A percentile compares a stretch with the other conserved stretches of the same genome.
These are phyloP conservation scores for Chrysodeixis includens DNA, from an alignment of 2,888 invertebrate genomes.

Conservation along the genomic window DNA sequence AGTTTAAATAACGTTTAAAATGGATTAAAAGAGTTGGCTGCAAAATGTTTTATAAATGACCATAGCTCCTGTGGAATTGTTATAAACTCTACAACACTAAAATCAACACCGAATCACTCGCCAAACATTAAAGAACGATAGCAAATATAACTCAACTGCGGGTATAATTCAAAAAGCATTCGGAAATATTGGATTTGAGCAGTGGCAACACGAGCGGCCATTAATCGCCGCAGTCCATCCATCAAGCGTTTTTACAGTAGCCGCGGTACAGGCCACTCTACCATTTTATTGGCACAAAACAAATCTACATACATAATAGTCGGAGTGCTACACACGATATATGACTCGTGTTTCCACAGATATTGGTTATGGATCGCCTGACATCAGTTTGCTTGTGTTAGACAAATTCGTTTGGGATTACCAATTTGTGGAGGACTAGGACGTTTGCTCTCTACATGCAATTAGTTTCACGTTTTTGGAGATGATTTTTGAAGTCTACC, in stretches of 20 bases:
- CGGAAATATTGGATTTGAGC: slow-evolving; percentile 26
- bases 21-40: too few species aligned
- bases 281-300: slow-evolving; percentile 32
- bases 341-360: not conserved
- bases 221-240: slow-evolving; percentile 39
- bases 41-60: too few species aligned
- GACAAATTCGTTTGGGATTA: not conserved
- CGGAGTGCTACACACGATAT: not conserved
- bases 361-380: not conserved
- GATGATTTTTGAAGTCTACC: not conserved
- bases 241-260: slow-evolving; percentile 38
- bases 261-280: slow-evolving; percentile 12
- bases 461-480: not conserved
- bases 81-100: not conserved
- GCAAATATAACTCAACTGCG: not conserved
- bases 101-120: not conserved
- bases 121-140: not conserved
- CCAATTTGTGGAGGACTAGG: not conserved
- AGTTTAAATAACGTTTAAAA: too few species aligned
- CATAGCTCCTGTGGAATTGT: too few species aligned
- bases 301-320: slow-evolving; percentile 8
- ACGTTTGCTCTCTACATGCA: not conserved
- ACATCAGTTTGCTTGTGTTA: not conserved
- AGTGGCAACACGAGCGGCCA: slow-evolving; percentile 21
- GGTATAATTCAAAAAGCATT: slow-evolving; percentile 31